Conservation (phyloP, 2,113 vertebrate species). For the Anhinga anhinga region DNA sequence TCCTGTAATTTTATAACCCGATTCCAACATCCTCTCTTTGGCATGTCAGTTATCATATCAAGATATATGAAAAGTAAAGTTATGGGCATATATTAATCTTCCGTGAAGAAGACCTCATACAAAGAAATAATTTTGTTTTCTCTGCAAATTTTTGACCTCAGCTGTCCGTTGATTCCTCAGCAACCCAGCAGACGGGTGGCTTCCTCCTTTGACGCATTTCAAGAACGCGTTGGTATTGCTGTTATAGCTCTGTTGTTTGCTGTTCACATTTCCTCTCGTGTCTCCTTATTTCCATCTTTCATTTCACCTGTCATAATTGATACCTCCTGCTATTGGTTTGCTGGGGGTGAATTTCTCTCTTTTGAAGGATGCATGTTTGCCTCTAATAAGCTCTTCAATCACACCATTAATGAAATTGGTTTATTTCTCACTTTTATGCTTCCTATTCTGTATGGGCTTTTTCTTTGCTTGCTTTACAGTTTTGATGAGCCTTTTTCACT, state of each 20-base stretch:
- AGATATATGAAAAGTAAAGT: background rate
- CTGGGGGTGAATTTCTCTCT: background rate
- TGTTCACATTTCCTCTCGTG: background rate
- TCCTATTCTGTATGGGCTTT: background rate
- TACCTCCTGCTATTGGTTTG: background rate
- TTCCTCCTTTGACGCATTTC: background rate
- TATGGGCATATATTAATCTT: background rate
- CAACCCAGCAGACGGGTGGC: background rate
- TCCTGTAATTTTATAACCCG: background rate
- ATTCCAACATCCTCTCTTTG: background rate
- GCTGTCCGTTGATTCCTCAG: background rate
- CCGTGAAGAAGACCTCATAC: background rate
- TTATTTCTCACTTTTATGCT: background rate
- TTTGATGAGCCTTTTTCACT: background rate
- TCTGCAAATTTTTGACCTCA: background rate
- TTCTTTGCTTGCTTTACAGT: background rate
- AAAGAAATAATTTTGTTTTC: background rate
- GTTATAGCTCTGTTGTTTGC: background rate
- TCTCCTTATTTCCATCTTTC: background rate
- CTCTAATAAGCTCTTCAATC: background rate
- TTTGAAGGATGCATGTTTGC: background rate
- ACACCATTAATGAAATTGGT: background rate
- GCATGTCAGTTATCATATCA: background rate
- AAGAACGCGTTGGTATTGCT: background rate
- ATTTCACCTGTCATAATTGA: conserved; percentile 18